phyloP scores from a whole-genome alignment of 2,888 invertebrate genomes.

The Calameuta filiformis region DNA sequence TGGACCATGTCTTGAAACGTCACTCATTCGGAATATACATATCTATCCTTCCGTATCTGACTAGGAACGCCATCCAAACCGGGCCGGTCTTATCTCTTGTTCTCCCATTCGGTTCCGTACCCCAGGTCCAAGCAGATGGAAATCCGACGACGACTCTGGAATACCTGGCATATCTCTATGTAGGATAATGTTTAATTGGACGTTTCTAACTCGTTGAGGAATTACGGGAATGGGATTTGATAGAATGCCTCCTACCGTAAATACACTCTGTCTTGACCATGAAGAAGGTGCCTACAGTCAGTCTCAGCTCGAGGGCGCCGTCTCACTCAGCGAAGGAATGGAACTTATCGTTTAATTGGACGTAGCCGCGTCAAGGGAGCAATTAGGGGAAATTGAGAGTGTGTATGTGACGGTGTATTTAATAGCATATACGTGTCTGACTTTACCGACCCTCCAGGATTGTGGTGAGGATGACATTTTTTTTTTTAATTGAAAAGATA shows the following conservation, averaged over 20 bases:
- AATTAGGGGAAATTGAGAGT: conserved; percentile 20
- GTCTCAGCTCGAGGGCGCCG: neutral
- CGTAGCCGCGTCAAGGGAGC: conserved; percentile 22
- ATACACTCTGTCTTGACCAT: neutral
- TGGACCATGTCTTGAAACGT: neutral
- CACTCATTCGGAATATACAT: neutral
- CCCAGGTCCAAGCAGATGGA: neutral
- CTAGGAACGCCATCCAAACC: neutral
- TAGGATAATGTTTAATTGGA: conserved; percentile 30
- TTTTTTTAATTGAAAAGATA: neutral
- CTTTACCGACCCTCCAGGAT: neutral
- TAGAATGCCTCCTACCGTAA: neutral
- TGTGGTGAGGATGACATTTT: neutral
- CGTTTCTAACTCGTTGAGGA: conserved; percentile 1
- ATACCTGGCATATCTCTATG: neutral
- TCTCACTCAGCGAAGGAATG: conserved; percentile 16
- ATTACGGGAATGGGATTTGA: neutral
- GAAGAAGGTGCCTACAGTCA: neutral
- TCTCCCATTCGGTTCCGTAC: neutral
- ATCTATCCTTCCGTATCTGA: neutral
- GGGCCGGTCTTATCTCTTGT: neutral
- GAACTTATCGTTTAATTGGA: conserved; percentile 26
- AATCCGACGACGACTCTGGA: neutral
- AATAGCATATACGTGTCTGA: neutral
- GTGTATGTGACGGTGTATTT: neutral